Evolutionary conservation across 2,888 invertebrate species (phyloP).

Genomic region (Zaprionus lineosus): DNA sequence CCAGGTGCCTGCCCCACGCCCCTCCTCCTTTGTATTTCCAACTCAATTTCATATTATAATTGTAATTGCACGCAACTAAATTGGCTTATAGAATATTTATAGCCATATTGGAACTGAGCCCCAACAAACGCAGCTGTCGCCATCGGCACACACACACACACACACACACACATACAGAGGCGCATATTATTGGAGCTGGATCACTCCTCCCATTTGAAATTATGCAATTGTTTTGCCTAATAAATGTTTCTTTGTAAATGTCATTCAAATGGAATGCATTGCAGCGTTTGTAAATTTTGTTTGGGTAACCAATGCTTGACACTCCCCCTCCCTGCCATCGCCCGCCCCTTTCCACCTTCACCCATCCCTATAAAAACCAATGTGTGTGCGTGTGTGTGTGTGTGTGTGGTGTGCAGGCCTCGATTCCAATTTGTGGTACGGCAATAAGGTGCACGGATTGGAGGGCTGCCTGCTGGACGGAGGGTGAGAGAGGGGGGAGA

Average conservation of each 20-base stretch:
- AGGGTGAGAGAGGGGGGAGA: background rate
- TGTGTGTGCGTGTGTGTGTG: no score
- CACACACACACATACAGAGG: no score
- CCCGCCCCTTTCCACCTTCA: no score
- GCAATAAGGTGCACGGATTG: no score
- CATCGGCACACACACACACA: no score
- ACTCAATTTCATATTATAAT: slow-evolving; percentile 42
- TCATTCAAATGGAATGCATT: slow-evolving; percentile 18
- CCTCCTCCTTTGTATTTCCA: background rate
- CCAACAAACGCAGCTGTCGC: slow-evolving; percentile 53
- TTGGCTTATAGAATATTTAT: slow-evolving; percentile 71
- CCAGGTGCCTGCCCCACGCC: background rate
- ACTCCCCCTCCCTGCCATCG: background rate
- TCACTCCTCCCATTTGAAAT: background rate
- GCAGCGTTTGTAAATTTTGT: slow-evolving; percentile 20
- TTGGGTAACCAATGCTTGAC: background rate
- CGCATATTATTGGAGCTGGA: no score
- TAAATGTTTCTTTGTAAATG: slow-evolving; percentile 17
- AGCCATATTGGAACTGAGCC: slow-evolving; percentile 33
- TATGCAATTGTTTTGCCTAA: slow-evolving; percentile 37
- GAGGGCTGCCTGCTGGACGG: no score
- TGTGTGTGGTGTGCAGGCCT: slow-evolving; percentile 6
- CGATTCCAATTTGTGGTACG: slow-evolving; percentile 40
- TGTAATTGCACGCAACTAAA: slow-evolving; percentile 62
- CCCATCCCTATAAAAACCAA: no score